These are phyloP conservation scores for Platyrinchus mystaceus DNA, from an alignment of 2,797 vertebrate genomes.

Conservation along the genomic window DNA sequence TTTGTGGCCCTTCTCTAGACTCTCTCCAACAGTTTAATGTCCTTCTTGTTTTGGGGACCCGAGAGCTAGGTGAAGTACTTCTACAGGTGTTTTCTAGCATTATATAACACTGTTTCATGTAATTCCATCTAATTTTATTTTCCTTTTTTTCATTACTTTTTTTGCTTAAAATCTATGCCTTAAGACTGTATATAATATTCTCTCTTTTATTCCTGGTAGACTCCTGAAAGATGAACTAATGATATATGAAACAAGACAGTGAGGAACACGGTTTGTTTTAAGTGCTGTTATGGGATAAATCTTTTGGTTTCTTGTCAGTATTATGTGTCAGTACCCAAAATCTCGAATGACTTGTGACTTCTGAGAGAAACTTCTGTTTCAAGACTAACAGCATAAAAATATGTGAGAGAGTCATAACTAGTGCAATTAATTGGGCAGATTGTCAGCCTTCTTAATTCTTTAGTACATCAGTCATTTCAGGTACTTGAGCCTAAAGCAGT, in stretches of 20 bases:
- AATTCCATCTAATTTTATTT: not conserved
- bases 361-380: not conserved
- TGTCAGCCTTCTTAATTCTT: not conserved
- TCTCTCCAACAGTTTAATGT: not conserved
- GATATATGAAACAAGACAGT: not conserved
- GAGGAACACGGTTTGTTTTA: not conserved
- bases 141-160: not conserved
- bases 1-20: not conserved
- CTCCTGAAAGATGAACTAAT: not conserved
- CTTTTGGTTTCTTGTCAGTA: not conserved
- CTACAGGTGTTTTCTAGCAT: not conserved
- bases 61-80: not conserved
- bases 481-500: not conserved
- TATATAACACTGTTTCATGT: not conserved
- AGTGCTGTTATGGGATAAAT: not conserved
- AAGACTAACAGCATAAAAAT: not conserved
- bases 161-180: not conserved
- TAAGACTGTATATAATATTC: not conserved
- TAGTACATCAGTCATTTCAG: not conserved
- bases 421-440: not conserved
- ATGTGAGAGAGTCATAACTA: not conserved
- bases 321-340: not conserved
- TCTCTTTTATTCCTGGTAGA: not conserved
- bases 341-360: not conserved
- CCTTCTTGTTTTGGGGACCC: not conserved